These are phyloP conservation scores for Manduca sexta DNA, from an alignment of 1,140 invertebrate species.

Conservation along the genomic window DNA sequence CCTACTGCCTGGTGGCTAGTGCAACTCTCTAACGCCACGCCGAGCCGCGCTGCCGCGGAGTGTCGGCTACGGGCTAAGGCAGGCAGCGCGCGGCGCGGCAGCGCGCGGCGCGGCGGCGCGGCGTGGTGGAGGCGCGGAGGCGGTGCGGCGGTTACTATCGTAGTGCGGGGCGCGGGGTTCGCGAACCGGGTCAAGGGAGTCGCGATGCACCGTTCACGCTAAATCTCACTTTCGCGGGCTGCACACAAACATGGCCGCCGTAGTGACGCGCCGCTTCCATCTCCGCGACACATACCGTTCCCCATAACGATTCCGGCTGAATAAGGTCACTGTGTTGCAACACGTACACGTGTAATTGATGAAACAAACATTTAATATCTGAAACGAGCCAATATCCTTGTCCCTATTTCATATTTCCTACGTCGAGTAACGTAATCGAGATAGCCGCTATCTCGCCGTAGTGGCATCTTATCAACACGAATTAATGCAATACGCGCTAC, in stretches of 20 bases:
- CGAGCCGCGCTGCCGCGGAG: too few species aligned
- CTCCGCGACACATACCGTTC: constrained; percentile 41
- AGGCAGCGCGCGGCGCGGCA: too few species aligned
- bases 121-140: background rate
- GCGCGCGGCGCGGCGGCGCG: background rate
- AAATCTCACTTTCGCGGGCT: constrained; percentile 70
- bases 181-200: constrained; percentile 63
- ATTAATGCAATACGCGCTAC: constrained; percentile 36
- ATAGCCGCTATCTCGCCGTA: constrained; percentile 44
- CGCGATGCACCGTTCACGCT: constrained; percentile 64
- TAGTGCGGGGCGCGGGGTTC: constrained; percentile 15
- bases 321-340: constrained; percentile 51
- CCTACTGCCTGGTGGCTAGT: too few species aligned
- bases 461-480: constrained; percentile 47
- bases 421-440: constrained; percentile 50
- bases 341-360: constrained; percentile 56
- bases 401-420: constrained; percentile 64
- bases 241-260: constrained; percentile 54
- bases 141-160: constrained; percentile 23
- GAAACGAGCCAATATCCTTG: constrained; percentile 52
- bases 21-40: constrained; percentile 2
- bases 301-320: constrained; percentile 17
- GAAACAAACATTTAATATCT: constrained; percentile 56
- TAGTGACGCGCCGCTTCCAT: constrained; percentile 47
- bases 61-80: too few species aligned